A percentile compares a stretch with the other conserved stretches of the same genome.
Evolutionary conservation across 2,888 invertebrate species (phyloP).

Genomic region (Mamestra brassicae): DNA sequence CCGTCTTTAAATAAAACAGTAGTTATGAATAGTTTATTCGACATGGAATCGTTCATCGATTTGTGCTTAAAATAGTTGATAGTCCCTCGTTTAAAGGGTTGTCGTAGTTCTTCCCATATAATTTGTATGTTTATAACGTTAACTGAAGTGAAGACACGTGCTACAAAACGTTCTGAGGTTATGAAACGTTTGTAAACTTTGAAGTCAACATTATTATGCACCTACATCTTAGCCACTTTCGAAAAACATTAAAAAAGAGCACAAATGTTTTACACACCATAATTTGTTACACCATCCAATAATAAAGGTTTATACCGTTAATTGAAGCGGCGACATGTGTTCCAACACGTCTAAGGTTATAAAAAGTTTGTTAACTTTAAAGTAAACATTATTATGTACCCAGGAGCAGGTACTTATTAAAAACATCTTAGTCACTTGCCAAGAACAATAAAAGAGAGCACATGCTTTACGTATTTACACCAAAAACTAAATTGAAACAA

Average conservation of each 20-base stretch:
- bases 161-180: no score
- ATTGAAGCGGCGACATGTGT: not conserved
- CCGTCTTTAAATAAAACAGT: slow-evolving; percentile 14
- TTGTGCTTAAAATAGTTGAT: slow-evolving; percentile 51
- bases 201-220: no score
- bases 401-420: not conserved
- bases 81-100: slow-evolving; percentile 1
- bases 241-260: no score
- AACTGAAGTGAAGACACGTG: not conserved
- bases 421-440: slow-evolving; percentile 9
- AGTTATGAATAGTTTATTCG: not conserved
- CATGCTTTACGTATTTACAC: slow-evolving; percentile 8
- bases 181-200: no score
- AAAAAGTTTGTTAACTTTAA: not conserved
- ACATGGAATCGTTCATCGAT: slow-evolving; percentile 52
- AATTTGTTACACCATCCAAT: not conserved
- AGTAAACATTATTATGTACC: not conserved
- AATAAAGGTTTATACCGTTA: not conserved
- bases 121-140: not conserved
- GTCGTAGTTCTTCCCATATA: not conserved
- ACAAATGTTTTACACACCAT: no score
- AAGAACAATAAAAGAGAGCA: slow-evolving; percentile 25
- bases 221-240: no score
- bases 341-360: not conserved
- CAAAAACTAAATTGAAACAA: slow-evolving; percentile 46